Base-by-base conservation (phyloP, 1,140 invertebrate species). In the Anastrepha obliqua region DNA sequence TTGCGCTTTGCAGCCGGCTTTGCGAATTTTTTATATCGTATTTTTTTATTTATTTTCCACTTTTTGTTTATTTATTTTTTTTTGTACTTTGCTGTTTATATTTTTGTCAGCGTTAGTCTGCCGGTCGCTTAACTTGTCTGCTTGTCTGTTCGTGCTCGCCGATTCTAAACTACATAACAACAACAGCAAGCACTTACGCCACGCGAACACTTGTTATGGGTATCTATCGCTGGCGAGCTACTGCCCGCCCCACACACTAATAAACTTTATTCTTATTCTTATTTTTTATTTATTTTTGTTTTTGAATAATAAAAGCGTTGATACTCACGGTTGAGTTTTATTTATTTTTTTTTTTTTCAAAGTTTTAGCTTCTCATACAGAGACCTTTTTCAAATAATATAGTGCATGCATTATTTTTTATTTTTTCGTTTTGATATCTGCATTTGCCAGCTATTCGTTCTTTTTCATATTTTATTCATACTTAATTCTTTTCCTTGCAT, bases 61-160 rank as follows among this genome's bases (percentile, higher is more conserved):
- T 65, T 65, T 55, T 78, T 78, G 7, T n/a, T 78, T 20, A n/a
- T n/a, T 55, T 78, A 78, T 78, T 51, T 17, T 55, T 78, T 51
- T 78, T 9, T 70, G 7, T 70, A 42, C 39, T 70, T 44, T 17
- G 15, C 3, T 17, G 42, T 17, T 70, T 47, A 6, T 42, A 8
- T 47, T 44, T 70, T 55, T 81, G 7, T 55, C 55, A 9, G 17
- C 17, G 20, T 7, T n/a, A 81, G 44, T 39, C n/a, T 13, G 70
- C 20, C 8, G 74, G 5, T 58, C 55, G 74, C 17, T 74, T 74
- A 47, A n/a, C 15, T 78, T 87, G 39, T 81, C 11, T 64, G n/a
- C 29, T 86, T 86, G n/a, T 86, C 64, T 44, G 44, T 87, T 78
- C n/a, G 74, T 81, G 51, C 47, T 55, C 11, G 74, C 51, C 8